Conservation (phyloP, 2,113 vertebrate genomes). For the Columbina picui region DNA sequence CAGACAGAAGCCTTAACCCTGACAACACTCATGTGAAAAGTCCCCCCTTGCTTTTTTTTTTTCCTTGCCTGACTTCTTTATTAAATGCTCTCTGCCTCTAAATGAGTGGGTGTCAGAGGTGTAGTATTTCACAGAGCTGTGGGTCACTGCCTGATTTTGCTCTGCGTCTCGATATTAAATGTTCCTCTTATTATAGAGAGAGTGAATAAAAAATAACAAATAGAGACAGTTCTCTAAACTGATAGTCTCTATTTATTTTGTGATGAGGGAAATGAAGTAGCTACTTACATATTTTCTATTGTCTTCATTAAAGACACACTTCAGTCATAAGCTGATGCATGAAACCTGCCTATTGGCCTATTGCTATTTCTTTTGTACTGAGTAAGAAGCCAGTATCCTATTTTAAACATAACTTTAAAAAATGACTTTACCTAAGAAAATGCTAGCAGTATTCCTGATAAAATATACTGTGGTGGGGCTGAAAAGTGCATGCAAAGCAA, state of each 20-base stretch:
- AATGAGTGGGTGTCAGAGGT: background rate
- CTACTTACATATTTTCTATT: conserved; percentile 53
- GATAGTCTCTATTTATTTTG: conserved; percentile 52
- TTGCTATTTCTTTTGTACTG: conserved; percentile 57
- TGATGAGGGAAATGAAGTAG: conserved; percentile 51
- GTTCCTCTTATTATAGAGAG: conserved; percentile 23
- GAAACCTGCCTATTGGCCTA: conserved; percentile 57
- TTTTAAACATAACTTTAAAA: conserved; percentile 76
- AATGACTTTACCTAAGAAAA: conserved; percentile 74
- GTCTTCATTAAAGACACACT: conserved; percentile 55
- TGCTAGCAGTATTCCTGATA: conserved; percentile 83
- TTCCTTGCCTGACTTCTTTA: conserved; percentile 14
- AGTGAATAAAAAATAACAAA: conserved; percentile 9
- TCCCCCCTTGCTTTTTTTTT: background rate
- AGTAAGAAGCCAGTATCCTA: conserved; percentile 54
- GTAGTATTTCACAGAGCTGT: conserved; percentile 31
- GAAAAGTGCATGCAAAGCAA: conserved; percentile 97
- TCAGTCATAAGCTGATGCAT: conserved; percentile 61
- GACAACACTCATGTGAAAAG: conserved; percentile 42
- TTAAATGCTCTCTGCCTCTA: conserved; percentile 12
- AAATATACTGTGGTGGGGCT: conserved; percentile 96
- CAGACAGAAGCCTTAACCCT: conserved; percentile 45
- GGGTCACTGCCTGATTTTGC: conserved; percentile 48
- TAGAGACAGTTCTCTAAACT: conserved; percentile 19
- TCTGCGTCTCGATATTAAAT: conserved; percentile 35